Percentiles rank a stretch among this genome's conserved stretches.
Conservation (phyloP, 53 echinoderm and acorn worm genomes). For the Zoroaster sp. region DNA sequence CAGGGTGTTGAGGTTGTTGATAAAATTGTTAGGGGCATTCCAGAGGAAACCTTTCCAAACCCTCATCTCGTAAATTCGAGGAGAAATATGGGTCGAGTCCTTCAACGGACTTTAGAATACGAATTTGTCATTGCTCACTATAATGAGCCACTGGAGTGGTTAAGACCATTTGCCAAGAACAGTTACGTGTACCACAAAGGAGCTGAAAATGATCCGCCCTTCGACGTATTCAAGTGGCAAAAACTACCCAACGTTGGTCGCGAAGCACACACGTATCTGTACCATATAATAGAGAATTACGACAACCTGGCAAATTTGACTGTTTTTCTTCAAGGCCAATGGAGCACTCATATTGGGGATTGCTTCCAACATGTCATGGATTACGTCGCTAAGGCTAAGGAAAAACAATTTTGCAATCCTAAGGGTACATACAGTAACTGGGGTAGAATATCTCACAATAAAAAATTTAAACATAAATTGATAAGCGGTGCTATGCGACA, state of each 20-base stretch:
- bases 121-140: constrained; percentile 29
- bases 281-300: constrained; percentile 45
- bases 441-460: neutral
- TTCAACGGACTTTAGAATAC: neutral
- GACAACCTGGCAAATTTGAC: constrained; percentile 29
- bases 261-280: constrained; percentile 27
- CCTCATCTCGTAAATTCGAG: constrained; percentile 52
- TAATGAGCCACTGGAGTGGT: constrained; percentile 15
- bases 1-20: constrained; percentile 59
- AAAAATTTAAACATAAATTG: neutral
- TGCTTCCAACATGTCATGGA: neutral
- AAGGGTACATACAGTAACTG: neutral
- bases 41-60: constrained; percentile 40
- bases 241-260: constrained; percentile 44
- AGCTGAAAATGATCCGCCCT: neutral
- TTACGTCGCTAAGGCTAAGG: neutral
- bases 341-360: neutral
- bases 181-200: constrained; percentile 40
- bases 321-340: constrained; percentile 36
- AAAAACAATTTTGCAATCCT: neutral
- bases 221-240: constrained; percentile 14
- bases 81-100: constrained; percentile 16
- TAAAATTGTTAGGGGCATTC: neutral
- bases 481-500: neutral
- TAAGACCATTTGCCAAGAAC: neutral